Base-by-base conservation (phyloP, 1,140 invertebrate species). In the Amyelois transitella region DNA sequence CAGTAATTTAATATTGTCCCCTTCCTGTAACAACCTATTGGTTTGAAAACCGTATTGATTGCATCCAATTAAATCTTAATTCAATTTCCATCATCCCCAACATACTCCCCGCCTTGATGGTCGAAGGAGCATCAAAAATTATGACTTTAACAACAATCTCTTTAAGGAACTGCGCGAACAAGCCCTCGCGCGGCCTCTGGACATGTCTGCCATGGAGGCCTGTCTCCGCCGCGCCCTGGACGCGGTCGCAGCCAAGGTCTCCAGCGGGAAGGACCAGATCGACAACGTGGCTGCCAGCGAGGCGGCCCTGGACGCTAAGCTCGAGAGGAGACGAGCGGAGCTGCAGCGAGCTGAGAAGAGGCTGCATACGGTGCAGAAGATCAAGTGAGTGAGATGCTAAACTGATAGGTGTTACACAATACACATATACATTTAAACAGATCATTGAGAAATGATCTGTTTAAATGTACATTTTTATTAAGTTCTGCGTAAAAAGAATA, bases 281-380 rank as follows among this genome's bases (percentile, higher is more conserved):
- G 94, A 95, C 64, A 97, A 94, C 85, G 93, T 98, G 10, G 93
- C 94, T 45, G 93, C 93, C 22, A 95, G 94, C 72, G 94, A 98
- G 90, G 91, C 94, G 55, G 96, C 93, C 67, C 86, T 99, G 0
- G 96, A 98, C 65, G 91, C 92, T 1, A 98, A 99, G 90, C 96
- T 99, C 59, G 97, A 99, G 76, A 94, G 98, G 45, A 94, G 96
- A 64, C 92, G 92, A 66, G 92, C 92, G 3, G 98, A 99, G 80
- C 89, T 99, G 48, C 96, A 98, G 61, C 89, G 98, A 59, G 97
- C 97, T 75, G 94, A 97, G 75, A 99, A 99, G 83, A 89, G 98
- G 52, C 86, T 99, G 32, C 93, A 96, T 73, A 96, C 98, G 0
- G 90, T 99, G 66, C 96, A 97, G 81, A 97, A 97, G 92, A 97